Conservation (phyloP, 2,113 vertebrate species). For the Ptilonorhynchus violaceus region DNA sequence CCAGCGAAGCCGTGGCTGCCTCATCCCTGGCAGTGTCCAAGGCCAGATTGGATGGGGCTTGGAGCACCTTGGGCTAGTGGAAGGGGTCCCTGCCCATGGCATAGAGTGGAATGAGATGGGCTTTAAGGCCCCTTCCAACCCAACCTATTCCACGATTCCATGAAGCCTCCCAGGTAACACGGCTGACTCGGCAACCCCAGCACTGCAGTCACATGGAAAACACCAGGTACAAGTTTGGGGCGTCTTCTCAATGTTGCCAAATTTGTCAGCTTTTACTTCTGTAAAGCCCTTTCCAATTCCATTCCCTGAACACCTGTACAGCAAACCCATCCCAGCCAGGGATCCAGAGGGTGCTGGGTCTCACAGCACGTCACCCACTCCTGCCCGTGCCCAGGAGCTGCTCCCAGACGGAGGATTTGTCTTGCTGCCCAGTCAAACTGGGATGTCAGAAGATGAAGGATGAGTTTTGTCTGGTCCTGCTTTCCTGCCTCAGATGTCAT, state of each 20-base stretch:
- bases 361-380: background rate
- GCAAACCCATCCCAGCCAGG: background rate
- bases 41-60: background rate
- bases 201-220: background rate
- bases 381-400: background rate
- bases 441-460: background rate
- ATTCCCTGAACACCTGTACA: background rate
- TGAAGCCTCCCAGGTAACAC: background rate
- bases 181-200: background rate
- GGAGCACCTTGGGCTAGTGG: background rate
- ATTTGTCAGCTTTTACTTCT: background rate
- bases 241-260: background rate
- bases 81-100: background rate
- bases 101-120: background rate
- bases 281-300: background rate
- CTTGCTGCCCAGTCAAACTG: background rate
- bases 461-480: background rate
- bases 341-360: background rate
- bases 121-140: background rate
- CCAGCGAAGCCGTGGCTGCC: background rate
- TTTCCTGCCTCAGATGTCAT: background rate
- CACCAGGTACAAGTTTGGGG: accelerated
- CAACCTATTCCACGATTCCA: background rate
- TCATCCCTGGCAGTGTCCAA: background rate
- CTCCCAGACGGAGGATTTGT: background rate